Evolutionary conservation across 2,888 invertebrate genomes (phyloP), one percentile per base, ranked within the genome.

Genomic region (Lithophane socia): DNA sequence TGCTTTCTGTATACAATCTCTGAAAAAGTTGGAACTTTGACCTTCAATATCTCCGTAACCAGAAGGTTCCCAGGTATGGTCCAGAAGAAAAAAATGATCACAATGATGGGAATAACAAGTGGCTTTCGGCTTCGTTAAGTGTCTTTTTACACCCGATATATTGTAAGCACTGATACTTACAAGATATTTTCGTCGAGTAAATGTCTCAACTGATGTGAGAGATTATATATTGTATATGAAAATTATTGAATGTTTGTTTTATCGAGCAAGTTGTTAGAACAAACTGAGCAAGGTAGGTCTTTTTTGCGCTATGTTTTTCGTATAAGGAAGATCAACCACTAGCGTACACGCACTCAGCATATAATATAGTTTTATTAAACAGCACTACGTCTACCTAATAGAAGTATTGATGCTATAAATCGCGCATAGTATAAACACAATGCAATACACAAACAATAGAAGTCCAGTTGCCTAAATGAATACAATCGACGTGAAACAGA

Each of bases 401-500:
- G 37, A 37, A 37, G 37, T 37, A 0, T 37, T 37, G 0, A 7
- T 37, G 49, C 37, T 61, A 54, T 54, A 68, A 79, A 74, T 63
- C 21, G 21, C 18, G 24, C 47, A 63, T n/a, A 37, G 37, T 64
- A 47, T 73, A 49, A 70, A 83, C 24, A 75, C 70, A 76, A 56
- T 76, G 60, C 52, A 80, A 56, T 21, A 68, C 12, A 49, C 71
- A 72, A 74, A 81, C 77, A 81, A 77, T 81, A 58, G 64, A 63
- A 49, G 47, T 73, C 49, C 58, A 75, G 64, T 72, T 72, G 67
- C 54, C 68, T 68, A 79, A 83, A 76, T 66, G 65, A 21, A 83
- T 70, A 64, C 67, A 80, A 72, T 72, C 49, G 66, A 73, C 54
- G 47, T 64, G 58, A 66, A 84, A 74, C 74, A 84, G 63, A 49